Percentiles rank a stretch among this genome's conserved stretches.
Evolutionary conservation across 2,797 vertebrate genomes (phyloP).

Genomic region (Danio albolineatus): DNA sequence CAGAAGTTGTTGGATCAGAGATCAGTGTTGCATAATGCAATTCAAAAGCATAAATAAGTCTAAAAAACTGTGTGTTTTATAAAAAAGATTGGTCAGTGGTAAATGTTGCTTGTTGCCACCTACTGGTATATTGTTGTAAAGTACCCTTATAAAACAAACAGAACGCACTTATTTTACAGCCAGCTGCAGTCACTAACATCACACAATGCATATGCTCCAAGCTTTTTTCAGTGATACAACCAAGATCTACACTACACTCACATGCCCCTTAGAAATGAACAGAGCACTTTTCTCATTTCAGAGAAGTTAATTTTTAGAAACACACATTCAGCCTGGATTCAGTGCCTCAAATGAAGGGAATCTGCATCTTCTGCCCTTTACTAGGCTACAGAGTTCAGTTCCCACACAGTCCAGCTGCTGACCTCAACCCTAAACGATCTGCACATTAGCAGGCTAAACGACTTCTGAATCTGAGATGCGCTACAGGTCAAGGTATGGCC

Average conservation of each 20-base stretch:
- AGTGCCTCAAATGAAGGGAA: slow-evolving; percentile 32
- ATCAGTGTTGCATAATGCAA: no score
- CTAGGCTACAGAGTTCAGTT: slow-evolving; percentile 38
- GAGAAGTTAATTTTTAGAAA: slow-evolving; percentile 26
- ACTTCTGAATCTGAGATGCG: slow-evolving; percentile 22
- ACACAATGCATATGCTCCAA: not conserved
- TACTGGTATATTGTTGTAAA: not conserved
- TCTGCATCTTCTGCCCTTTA: slow-evolving; percentile 37
- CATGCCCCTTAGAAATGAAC: not conserved
- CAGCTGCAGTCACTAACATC: slow-evolving; percentile 27
- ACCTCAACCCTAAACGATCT: slow-evolving; percentile 40
- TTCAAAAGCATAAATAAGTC: no score
- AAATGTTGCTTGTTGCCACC: not conserved
- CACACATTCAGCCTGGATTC: slow-evolving; percentile 27
- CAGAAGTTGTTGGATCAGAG: no score
- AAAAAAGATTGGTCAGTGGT: no score
- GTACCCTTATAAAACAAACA: not conserved
- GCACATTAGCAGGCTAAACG: slow-evolving; percentile 35
- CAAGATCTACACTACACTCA: slow-evolving; percentile 1
- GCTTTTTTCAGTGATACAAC: not conserved
- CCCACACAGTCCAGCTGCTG: slow-evolving; percentile 56
- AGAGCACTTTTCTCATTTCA: slow-evolving; percentile 15
- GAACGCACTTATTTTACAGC: not conserved
- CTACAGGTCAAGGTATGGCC: slow-evolving; percentile 35
- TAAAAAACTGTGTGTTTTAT: no score